Base-by-base conservation (phyloP, 2,797 vertebrate species). In the Pseudomugil tenellus region DNA sequence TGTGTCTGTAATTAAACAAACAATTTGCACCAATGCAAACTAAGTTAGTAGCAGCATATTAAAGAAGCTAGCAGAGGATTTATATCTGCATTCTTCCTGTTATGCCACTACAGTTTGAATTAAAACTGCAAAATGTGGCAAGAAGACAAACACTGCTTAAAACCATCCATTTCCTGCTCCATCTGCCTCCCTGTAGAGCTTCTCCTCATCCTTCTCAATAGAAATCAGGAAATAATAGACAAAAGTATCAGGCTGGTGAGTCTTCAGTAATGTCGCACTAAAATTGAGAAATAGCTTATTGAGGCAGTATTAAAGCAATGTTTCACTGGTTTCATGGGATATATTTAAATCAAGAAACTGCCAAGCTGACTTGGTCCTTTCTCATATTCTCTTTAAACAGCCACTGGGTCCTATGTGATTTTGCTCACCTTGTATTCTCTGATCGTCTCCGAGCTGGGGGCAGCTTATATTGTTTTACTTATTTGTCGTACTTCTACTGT, bases 1-100 rank as follows among this genome's bases (percentile, higher is more conserved):
- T 56, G 35, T 48, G 84, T 65, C 84, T 66, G 87, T 91, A 87
- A 91, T 92, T 92, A 91, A 89, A 90, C 86, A 88, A 89, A 80
- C 83, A 80, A 91, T 89, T 92, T 81, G 75, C 80, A 78, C 76
- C 74, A 63, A 77, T 82, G 74, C 77, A 86, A 80, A 85, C 71
- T 16, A 70, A 81, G 80, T 79, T 74, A 66, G 80, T 35, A 19
- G 72, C 76, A 28, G 77, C 61, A 6, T 62, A 74, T 77, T 31
- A 64, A 78, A 79, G 73, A 51, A 64, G 57, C 55, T 35, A 70
- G 60, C 62, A 14, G 32, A 61, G 62, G 77, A 76, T 81, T 80
- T 54, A 48, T 72, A 75, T 70, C 58, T 1, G 19, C 51, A 43
- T 80, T 60, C 65, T 71, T 79, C 79, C 83, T 49, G 63, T 72